A percentile compares a stretch with the other conserved stretches of the same genome.
Conservation (phyloP, 2,888 invertebrate species). For the Trichopoda pennipes region DNA sequence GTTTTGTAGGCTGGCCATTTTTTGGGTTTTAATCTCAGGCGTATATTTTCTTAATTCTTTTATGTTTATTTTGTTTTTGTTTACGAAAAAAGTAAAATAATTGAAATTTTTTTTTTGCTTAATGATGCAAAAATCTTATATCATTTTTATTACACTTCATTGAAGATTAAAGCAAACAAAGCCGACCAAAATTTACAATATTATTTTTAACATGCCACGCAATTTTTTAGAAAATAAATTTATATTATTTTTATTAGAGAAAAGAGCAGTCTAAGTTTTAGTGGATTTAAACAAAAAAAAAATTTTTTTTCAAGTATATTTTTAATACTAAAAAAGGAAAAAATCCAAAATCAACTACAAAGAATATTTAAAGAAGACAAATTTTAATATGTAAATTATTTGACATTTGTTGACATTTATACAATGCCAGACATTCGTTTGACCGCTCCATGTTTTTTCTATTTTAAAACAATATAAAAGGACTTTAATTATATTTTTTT, state of each 20-base stretch:
- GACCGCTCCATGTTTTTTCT: too few species aligned
- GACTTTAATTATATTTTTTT: too few species aligned
- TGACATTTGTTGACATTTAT: not conserved
- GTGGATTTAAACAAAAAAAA: too few species aligned
- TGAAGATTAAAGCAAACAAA: constrained; percentile 59
- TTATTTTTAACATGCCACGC: not conserved
- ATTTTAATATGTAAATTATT: not conserved
- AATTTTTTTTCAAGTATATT: not conserved
- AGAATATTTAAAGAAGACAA: not conserved
- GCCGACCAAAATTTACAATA: constrained; percentile 27
- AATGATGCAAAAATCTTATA: constrained; percentile 56
- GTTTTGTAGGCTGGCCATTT: constrained; percentile 62
- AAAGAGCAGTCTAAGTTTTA: too few species aligned
- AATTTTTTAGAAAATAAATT: not conserved
- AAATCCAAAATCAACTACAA: not conserved
- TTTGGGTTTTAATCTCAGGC: constrained; percentile 58
- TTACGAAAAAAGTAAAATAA: not conserved
- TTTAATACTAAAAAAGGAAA: not conserved
- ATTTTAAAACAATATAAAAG: too few species aligned
- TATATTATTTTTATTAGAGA: too few species aligned
- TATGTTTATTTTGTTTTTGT: constrained; percentile 1
- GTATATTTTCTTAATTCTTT: constrained; percentile 11
- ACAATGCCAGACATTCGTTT: too few species aligned
- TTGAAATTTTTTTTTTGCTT: constrained; percentile 4
- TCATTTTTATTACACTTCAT: constrained; percentile 30